A percentile compares a stretch with the other conserved stretches of the same genome.
Conservation (phyloP, 1,140 invertebrate species). For the Venturia canescens region DNA sequence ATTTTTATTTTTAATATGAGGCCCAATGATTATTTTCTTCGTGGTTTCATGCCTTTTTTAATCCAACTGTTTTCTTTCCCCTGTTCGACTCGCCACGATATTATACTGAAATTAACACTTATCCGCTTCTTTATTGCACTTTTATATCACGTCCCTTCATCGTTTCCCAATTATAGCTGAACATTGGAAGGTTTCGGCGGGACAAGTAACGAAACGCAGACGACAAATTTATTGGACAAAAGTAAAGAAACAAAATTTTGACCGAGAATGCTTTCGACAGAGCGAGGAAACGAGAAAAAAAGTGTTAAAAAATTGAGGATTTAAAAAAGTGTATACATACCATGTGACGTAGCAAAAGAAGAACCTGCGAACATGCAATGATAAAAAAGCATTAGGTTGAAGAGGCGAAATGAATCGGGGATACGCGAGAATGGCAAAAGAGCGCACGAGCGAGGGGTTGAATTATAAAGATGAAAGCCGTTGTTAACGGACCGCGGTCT, state of each 20-base stretch:
- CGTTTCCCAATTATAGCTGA: neutral
- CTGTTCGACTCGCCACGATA: too few species aligned
- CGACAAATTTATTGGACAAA: neutral
- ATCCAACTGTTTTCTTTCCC: too few species aligned
- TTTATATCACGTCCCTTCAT: neutral
- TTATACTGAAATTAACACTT: too few species aligned
- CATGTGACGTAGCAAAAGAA: conserved; percentile 32
- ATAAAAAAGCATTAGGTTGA: conserved; percentile 70
- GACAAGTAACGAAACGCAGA: neutral
- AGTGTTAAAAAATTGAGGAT: conserved; percentile 28
- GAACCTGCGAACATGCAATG: conserved; percentile 49
- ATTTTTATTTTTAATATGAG: too few species aligned
- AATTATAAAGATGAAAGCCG: conserved; percentile 75
- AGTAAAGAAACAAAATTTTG: conserved; percentile 14
- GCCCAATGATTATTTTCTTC: too few species aligned
- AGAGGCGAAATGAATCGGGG: conserved; percentile 72
- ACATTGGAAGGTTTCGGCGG: neutral
- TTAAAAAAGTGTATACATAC: conserved; percentile 6
- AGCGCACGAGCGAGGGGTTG: conserved; percentile 64
- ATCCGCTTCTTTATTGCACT: too few species aligned
- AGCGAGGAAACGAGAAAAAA: neutral
- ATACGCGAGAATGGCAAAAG: conserved; percentile 54
- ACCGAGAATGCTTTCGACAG: conserved; percentile 6
- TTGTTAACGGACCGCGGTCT: conserved; percentile 68
- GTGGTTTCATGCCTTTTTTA: too few species aligned